These are phyloP conservation scores for Lacerta agilis DNA, from an alignment of 2,797 vertebrate species.

Conservation along the genomic window DNA sequence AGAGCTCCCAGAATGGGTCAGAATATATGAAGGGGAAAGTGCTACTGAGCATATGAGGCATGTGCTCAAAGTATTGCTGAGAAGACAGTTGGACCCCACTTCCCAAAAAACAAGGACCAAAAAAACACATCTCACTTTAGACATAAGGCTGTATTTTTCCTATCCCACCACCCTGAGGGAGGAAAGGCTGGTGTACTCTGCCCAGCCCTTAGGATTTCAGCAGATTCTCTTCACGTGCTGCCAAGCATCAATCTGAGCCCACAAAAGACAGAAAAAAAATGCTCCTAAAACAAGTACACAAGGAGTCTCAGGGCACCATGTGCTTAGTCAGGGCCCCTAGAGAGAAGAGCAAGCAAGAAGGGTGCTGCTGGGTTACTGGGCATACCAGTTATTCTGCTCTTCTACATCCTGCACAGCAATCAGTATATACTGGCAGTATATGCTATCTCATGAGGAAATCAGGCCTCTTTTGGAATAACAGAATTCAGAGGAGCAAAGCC, in stretches of 20 bases:
- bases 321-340: background rate
- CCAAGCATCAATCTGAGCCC: background rate
- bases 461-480: background rate
- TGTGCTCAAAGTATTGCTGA: background rate
- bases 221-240: background rate
- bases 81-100: background rate
- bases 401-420: background rate
- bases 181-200: background rate
- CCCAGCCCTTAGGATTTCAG: background rate
- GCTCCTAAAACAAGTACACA: background rate
- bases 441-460: background rate
- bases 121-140: background rate
- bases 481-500: background rate
- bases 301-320: background rate
- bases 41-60: background rate
- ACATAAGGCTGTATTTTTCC: background rate
- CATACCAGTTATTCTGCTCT: too few relatives aligned
- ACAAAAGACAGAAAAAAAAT: slow-evolving; percentile 1
- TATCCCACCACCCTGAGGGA: background rate
- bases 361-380: background rate
- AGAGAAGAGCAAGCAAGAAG: background rate
- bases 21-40: background rate
- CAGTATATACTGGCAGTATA: background rate
- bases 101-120: background rate
- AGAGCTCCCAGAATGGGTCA: background rate